Base-by-base conservation (phyloP, 2,797 vertebrate species). In the Smutsia gigantea region DNA sequence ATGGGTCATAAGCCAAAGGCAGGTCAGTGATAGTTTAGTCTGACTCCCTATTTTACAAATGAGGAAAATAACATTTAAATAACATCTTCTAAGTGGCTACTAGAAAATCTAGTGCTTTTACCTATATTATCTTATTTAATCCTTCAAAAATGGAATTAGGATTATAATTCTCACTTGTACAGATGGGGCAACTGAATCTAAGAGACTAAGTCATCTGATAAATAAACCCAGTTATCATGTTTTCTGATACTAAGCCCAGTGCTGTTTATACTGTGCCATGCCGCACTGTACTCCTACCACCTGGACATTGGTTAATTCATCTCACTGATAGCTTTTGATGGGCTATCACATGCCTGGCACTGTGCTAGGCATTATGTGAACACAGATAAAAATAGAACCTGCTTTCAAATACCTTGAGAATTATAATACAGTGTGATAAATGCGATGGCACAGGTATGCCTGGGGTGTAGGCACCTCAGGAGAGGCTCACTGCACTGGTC, bases 81-180 rank as follows among this genome's bases (percentile, higher is more conserved):
- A 86, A 37, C 2, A 55, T 89, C 49, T 88, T 63, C n/a, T 93
- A 89, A 72, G 51, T 42, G 55, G 49, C 68, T 92, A n/a, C 25
- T 91, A 68, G 74, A 94, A 46, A 90, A 68, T 72, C 4, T 68
- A 86, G 55, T 57, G n/a, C 23, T 96, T 91, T 93, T 57, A 61
- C 29, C 29, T 93, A 11, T 68, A 84, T 92, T 72, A 83, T 74
- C 53, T 94, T 82, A 77, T 81, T 69, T 81, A 87, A 81, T 51
- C 10, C 31, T 51, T 55, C 31, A 87, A 69, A 57, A 31, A 23
- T 68, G 51, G 42, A 94, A 87, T 46, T 55, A 14, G 15, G 78
- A 37, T 84, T 94, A 71, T 64, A 81, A 71, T 93, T 53, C 63
- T 92, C 46, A 59, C 75, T 93, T 83, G 37, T 72, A n/a, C 2